Percentiles rank a stretch among this genome's conserved stretches.
Conservation (phyloP, 2,113 vertebrate species). For the Zosterops hypoxanthus region DNA sequence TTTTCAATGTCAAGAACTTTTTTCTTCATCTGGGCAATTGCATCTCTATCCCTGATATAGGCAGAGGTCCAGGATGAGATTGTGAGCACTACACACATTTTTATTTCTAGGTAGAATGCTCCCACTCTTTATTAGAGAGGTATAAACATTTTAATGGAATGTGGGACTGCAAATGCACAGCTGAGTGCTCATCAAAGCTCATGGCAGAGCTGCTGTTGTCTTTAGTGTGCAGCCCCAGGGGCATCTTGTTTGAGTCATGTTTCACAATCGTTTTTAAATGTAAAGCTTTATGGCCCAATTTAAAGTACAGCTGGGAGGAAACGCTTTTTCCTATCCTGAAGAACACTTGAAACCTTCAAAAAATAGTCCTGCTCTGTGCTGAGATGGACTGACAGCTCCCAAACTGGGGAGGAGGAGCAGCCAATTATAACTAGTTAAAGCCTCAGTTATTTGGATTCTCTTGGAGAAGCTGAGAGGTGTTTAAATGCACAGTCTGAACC, state of each 20-base stretch:
- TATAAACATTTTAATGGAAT: background rate
- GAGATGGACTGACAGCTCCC: background rate
- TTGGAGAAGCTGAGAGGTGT: background rate
- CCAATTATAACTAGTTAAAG: background rate
- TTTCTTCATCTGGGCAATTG: background rate
- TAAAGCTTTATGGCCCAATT: constrained; percentile 29
- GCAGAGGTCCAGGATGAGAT: background rate
- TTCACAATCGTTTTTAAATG: background rate
- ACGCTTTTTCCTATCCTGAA: background rate
- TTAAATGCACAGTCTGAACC: background rate
- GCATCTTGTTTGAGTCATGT: background rate
- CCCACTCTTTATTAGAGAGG: background rate
- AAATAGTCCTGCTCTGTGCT: background rate
- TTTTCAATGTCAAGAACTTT: background rate
- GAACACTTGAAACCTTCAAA: background rate
- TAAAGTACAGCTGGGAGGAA: constrained; percentile 47
- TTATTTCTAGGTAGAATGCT: background rate
- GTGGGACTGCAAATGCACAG: background rate
- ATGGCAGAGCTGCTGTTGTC: background rate
- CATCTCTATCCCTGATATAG: background rate
- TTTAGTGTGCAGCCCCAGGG: background rate
- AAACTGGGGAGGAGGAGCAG: background rate
- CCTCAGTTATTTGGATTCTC: background rate
- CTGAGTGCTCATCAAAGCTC: background rate
- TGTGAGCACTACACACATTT: background rate